Base-by-base conservation (phyloP, 2,113 vertebrate species). In the Channa maculata region DNA sequence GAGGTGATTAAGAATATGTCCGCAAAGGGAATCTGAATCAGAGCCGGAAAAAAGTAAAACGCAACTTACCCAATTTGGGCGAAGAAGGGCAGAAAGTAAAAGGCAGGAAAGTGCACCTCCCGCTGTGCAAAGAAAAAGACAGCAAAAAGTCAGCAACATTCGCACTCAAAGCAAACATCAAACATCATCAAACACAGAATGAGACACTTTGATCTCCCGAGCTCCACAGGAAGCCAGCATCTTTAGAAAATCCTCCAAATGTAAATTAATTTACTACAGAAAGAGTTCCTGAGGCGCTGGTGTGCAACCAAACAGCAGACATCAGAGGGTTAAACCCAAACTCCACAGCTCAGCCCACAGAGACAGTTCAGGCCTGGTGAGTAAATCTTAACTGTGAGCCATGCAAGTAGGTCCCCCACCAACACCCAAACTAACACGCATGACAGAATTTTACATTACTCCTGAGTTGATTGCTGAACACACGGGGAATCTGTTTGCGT, bases 191-290 rank as follows among this genome's bases (percentile, higher is more conserved):
- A 90, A 91, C 93, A 97, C 95, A 85, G 96, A 98, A 98, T 95
- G 95, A 93, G 89, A 91, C 93, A 92, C 96, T 98, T 99, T 99
- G 97, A 99, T 99, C 97, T 98, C 82, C 72, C 93, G 5, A 95
- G 94, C 95, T 96, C 96, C 94, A 95, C 94, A 96, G 96, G 96
- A 97, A 96, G 95, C 95, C 96, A 93, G 96, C 95, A 97, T 97
- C 96, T 97, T 96, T 96, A 94, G 96, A 96, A 97, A 99, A 97
- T 96, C 96, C 95, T 96, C 96, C 96, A 96, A 97, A 94, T 94
- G 93, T 94, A 97, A 98, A 98, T 98, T 96, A 97, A 97, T 98
- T 98, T 98, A 96, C 93, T 95, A 92, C 90, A 89, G 87, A 89
- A 88, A 94, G 65, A 91, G 94, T 63, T 95, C 96, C 96, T 80